Evolutionary conservation across 2,113 vertebrate genomes (phyloP).

Genomic region (Archocentrus centrarchus): DNA sequence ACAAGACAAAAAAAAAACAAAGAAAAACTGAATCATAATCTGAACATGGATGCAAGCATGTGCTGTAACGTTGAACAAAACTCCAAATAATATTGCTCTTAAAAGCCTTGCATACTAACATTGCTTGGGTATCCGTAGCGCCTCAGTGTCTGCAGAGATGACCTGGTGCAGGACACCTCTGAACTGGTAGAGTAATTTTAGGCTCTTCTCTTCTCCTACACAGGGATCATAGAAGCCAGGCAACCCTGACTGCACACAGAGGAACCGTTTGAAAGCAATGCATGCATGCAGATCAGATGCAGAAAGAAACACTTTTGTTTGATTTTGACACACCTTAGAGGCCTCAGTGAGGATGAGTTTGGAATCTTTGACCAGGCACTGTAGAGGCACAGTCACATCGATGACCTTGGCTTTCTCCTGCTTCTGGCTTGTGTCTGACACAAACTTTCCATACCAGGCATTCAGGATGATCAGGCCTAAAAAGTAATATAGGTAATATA

Average conservation of each 20-base stretch:
- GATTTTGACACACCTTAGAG: conserved; percentile 85
- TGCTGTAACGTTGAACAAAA: not conserved
- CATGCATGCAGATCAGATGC: not conserved
- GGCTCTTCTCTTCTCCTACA: conserved; percentile 94
- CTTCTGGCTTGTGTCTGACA: conserved; percentile 90
- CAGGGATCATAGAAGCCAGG: conserved; percentile 97
- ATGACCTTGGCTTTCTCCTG: conserved; percentile 92
- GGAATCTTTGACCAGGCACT: conserved; percentile 97
- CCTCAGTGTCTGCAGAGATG: conserved; percentile 88
- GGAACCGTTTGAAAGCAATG: not conserved
- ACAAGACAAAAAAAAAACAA: conserved; percentile 21
- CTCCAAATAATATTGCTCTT: not conserved
- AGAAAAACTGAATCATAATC: not conserved
- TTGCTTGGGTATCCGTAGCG: conserved; percentile 97
- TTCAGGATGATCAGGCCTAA: conserved; percentile 94
- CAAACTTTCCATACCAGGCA: conserved; percentile 97
- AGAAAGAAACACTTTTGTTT: not conserved
- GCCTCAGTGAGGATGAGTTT: conserved; percentile 97
- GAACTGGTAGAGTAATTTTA: conserved; percentile 98
- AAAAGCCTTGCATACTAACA: conserved; percentile 83
- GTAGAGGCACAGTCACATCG: conserved; percentile 94
- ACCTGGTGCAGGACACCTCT: conserved; percentile 95
- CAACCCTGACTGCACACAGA: conserved; percentile 85
- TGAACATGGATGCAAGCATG: not conserved
- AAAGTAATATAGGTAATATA: conserved; percentile 6